A percentile compares a stretch with the other conserved stretches of the same genome.
These are phyloP conservation scores for Acronicta alni DNA, from an alignment of 2,888 invertebrate species.

Conservation along the genomic window DNA sequence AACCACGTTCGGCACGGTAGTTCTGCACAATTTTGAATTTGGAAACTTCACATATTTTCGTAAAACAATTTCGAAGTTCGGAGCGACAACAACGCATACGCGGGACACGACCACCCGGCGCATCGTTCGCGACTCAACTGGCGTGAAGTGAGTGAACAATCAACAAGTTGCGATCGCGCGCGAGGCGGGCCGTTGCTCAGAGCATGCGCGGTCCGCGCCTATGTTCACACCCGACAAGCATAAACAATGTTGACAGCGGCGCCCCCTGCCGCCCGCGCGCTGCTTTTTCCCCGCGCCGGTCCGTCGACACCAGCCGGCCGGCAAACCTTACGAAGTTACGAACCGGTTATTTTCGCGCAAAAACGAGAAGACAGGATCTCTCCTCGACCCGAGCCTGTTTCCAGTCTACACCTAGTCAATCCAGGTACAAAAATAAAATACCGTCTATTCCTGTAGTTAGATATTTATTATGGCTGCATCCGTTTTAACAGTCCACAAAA, in stretches of 20 bases:
- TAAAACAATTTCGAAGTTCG: conserved; percentile 85
- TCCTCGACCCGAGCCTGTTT: conserved; percentile 64
- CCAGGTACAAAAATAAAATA: conserved; percentile 64
- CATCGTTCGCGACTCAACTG: conserved; percentile 84
- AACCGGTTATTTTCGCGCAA: conserved; percentile 87
- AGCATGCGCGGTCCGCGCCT: conserved; percentile 84
- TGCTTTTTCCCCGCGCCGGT: conserved; percentile 42
- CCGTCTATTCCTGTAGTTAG: conserved; percentile 37
- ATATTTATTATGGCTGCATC: conserved; percentile 44
- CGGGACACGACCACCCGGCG: conserved; percentile 80
- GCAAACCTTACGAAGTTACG: conserved; percentile 62
- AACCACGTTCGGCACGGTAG: conserved; percentile 70
- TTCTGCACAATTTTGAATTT: conserved; percentile 77
- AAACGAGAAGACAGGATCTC: conserved; percentile 76
- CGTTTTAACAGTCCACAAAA: conserved; percentile 65
- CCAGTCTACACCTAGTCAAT: conserved; percentile 60
- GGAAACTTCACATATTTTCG: conserved; percentile 87
- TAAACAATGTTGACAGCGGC: conserved; percentile 73
- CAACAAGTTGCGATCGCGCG: conserved; percentile 85
- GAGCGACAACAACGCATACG: conserved; percentile 74
- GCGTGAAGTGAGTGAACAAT: conserved; percentile 86
- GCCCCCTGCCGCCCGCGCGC: conserved; percentile 50
- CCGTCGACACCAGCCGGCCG: conserved; percentile 51
- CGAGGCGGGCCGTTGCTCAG: conserved; percentile 79
- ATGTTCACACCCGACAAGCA: conserved; percentile 76